These are phyloP conservation scores for Tinea semifulvella DNA, from an alignment of 2,888 invertebrate genomes.

Conservation along the genomic window DNA sequence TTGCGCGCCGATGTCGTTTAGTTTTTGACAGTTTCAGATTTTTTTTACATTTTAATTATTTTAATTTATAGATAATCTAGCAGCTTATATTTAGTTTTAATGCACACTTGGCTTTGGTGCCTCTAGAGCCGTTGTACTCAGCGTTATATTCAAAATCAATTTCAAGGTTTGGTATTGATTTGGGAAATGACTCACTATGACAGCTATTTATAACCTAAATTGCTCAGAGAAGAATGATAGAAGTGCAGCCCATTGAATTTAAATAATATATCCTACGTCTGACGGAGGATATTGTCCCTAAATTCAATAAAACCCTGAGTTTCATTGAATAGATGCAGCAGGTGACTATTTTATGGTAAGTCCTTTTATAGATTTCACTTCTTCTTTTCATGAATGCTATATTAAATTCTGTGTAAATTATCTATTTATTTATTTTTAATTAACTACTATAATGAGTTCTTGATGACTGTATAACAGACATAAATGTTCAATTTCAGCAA, in stretches of 20 bases:
- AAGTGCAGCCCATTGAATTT: neutral
- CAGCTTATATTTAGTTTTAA: neutral
- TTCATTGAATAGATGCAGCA: neutral
- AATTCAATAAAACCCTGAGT: neutral
- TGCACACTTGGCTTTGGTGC: neutral
- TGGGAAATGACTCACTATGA: constrained; percentile 18
- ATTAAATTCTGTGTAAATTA: no score
- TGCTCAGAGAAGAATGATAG: constrained; percentile 16
- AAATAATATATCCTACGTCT: neutral
- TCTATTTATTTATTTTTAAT: no score
- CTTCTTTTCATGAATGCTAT: no score
- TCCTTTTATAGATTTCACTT: neutral
- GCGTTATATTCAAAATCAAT: neutral
- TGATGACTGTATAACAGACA: no score
- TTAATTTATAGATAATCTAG: neutral
- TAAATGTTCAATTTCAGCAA: no score
- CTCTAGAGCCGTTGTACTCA: neutral
- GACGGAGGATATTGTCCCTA: neutral
- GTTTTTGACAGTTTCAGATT: constrained; percentile 17
- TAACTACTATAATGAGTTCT: no score
- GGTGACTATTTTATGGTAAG: neutral
- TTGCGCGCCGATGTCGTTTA: constrained; percentile 45
- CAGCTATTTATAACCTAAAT: constrained; percentile 54
- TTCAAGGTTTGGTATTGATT: constrained; percentile 9
- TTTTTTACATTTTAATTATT: neutral